Evolutionary conservation across 2,113 vertebrate species (phyloP).

Genomic region (Chunga burmeisteri): DNA sequence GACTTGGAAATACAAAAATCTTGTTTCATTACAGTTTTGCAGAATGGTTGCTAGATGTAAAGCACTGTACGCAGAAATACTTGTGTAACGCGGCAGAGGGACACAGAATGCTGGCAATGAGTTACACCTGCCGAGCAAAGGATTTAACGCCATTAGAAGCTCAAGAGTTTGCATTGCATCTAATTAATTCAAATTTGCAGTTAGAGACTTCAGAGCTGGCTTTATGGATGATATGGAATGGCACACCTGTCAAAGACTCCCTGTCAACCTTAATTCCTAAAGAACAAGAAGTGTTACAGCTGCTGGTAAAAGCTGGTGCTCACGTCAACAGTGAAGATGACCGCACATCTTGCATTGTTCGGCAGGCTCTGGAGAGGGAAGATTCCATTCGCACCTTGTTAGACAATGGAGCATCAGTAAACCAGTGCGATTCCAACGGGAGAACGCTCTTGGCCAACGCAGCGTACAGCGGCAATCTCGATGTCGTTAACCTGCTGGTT

Average conservation of each 20-base stretch:
- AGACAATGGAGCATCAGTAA: constrained; percentile 92
- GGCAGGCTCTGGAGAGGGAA: constrained; percentile 93
- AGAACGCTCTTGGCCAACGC: constrained; percentile 92
- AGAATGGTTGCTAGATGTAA: constrained; percentile 96
- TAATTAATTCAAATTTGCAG: constrained; percentile 93
- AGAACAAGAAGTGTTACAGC: constrained; percentile 94
- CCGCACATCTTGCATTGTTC: constrained; percentile 88
- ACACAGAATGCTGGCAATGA: constrained; percentile 97
- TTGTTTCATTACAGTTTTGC: constrained; percentile 99
- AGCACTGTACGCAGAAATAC: constrained; percentile 98
- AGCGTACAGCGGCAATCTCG: constrained; percentile 92
- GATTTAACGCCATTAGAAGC: constrained; percentile 89
- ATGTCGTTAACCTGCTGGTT: constrained; percentile 92
- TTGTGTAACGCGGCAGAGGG: constrained; percentile 95
- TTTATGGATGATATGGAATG: constrained; percentile 99
- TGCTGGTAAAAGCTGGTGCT: constrained; percentile 94
- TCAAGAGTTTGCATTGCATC: constrained; percentile 94
- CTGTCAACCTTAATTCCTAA: constrained; percentile 89
- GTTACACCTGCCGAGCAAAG: constrained; percentile 94
- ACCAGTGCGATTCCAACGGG: constrained; percentile 90
- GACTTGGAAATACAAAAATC: constrained; percentile 89
- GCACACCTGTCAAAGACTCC: constrained; percentile 93
- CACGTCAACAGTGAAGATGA: constrained; percentile 93
- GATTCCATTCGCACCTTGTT: constrained; percentile 93
- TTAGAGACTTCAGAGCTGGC: constrained; percentile 90